Evolutionary conservation across 2,797 vertebrate species (phyloP).

Genomic region (Pangasius sanitwongsei): DNA sequence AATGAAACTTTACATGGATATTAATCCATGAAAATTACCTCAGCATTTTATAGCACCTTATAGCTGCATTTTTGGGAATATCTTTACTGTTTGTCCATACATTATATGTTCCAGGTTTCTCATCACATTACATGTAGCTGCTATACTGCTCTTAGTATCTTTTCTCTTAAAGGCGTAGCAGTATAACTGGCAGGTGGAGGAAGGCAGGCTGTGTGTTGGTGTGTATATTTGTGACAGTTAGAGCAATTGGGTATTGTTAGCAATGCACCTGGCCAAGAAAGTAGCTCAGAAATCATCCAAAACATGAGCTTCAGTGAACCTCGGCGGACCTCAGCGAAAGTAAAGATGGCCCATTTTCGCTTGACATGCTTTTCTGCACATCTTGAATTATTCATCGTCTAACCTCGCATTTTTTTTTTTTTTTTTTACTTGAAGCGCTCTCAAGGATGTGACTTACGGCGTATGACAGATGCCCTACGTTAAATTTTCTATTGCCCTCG

Average conservation of each 20-base stretch:
- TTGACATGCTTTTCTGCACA: slow-evolving; percentile 7
- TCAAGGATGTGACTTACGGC: not conserved
- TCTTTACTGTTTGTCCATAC: not conserved
- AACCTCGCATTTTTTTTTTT: not conserved
- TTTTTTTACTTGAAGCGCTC: not conserved
- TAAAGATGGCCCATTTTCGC: slow-evolving; percentile 10
- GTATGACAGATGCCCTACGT: slow-evolving; percentile 18
- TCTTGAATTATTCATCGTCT: slow-evolving; percentile 35
- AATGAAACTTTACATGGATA: not conserved
- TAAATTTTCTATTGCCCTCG: not conserved
- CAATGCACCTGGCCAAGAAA: slow-evolving; percentile 15
- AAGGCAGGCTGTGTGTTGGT: slow-evolving; percentile 21
- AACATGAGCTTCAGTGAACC: slow-evolving; percentile 20
- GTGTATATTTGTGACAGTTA: not conserved
- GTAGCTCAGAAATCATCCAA: slow-evolving; percentile 16
- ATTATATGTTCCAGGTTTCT: not conserved
- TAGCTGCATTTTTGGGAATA: not conserved
- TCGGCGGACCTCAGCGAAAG: not conserved
- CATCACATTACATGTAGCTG: slow-evolving; percentile 22
- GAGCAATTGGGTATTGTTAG: slow-evolving; percentile 24
- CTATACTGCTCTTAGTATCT: slow-evolving; percentile 60
- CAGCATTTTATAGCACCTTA: not conserved
- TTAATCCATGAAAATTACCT: not conserved
- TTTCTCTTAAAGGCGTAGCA: slow-evolving; percentile 60
- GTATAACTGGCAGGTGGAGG: slow-evolving; percentile 45